Conservation (phyloP, 1,140 invertebrate species). For the Drosophila saltans region DNA sequence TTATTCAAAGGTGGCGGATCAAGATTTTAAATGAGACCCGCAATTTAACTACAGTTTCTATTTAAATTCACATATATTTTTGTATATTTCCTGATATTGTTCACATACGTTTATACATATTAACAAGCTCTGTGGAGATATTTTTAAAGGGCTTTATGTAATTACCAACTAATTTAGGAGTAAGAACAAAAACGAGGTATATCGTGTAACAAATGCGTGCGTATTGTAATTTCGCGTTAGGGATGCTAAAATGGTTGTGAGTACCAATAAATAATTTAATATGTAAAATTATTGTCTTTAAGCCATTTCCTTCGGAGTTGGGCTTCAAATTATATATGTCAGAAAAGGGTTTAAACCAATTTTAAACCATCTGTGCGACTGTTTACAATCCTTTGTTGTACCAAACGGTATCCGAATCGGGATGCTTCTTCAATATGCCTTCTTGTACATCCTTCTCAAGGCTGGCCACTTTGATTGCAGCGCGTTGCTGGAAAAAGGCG, state of each 20-base stretch:
- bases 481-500: conserved; percentile 91
- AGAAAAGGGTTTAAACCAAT: background rate
- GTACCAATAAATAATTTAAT: conserved; percentile 10
- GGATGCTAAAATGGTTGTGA: background rate
- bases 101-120: conserved; percentile 3
- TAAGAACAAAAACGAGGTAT: conserved; percentile 11
- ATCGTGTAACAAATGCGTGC: background rate
- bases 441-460: conserved; percentile 86
- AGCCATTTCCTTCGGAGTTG: background rate
- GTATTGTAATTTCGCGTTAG: background rate
- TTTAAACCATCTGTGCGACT: background rate
- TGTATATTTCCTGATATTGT: conserved; percentile 9
- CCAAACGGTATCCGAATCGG: conserved; percentile 84
- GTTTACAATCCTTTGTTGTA: conserved; percentile 87
- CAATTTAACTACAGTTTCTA: background rate
- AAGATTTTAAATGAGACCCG: background rate
- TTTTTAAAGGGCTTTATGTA: conserved; percentile 1
- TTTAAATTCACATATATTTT: conserved; percentile 5
- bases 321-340: background rate
- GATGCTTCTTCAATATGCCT: conserved; percentile 83
- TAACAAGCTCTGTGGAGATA: conserved; percentile 5
- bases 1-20: background rate
- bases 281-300: background rate
- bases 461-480: conserved; percentile 84
- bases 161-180: conserved; percentile 7